A percentile compares a stretch with the other conserved stretches of the same genome.
These are phyloP conservation scores for Podarcis raffonei DNA, from an alignment of 2,113 vertebrate species.

Conservation along the genomic window DNA sequence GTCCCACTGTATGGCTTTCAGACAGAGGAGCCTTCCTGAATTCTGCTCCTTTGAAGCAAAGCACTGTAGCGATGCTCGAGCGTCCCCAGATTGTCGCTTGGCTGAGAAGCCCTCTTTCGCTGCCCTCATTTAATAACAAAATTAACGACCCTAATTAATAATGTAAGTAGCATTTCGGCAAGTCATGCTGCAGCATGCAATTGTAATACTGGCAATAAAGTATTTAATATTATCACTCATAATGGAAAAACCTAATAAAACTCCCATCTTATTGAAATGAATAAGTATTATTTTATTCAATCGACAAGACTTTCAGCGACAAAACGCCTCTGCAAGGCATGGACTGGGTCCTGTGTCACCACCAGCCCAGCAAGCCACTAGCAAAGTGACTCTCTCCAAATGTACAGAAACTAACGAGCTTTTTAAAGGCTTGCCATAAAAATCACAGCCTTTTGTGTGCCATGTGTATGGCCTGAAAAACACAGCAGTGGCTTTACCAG, in stretches of 20 bases:
- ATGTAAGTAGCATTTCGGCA: conserved; percentile 10
- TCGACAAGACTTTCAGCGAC: neutral
- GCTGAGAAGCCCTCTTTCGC: neutral
- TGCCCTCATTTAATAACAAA: conserved; percentile 26
- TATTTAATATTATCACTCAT: conserved; percentile 22
- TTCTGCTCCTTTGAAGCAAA: neutral
- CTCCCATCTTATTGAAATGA: conserved; percentile 9
- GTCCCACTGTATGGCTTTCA: neutral
- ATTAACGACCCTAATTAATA: conserved; percentile 32
- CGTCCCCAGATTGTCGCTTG: neutral
- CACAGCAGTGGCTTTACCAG: conserved; percentile 35
- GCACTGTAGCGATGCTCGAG: neutral
- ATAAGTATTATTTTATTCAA: neutral
- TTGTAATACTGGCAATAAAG: conserved; percentile 24
- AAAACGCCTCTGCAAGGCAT: neutral
- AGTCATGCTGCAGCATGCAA: neutral
- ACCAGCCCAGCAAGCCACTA: neutral
- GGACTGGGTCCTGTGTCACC: conserved; percentile 5
- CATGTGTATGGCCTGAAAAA: conserved; percentile 28
- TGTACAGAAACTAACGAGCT: conserved; percentile 31
- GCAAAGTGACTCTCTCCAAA: conserved; percentile 23
- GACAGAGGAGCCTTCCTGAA: neutral
- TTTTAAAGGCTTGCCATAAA: conserved; percentile 44
- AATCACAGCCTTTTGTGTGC: conserved; percentile 38
- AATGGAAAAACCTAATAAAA: conserved; percentile 26